A percentile compares a stretch with the other conserved stretches of the same genome.
phyloP scores from a whole-genome alignment of 2,113 vertebrate species.

The Picathartes gymnocephalus region DNA sequence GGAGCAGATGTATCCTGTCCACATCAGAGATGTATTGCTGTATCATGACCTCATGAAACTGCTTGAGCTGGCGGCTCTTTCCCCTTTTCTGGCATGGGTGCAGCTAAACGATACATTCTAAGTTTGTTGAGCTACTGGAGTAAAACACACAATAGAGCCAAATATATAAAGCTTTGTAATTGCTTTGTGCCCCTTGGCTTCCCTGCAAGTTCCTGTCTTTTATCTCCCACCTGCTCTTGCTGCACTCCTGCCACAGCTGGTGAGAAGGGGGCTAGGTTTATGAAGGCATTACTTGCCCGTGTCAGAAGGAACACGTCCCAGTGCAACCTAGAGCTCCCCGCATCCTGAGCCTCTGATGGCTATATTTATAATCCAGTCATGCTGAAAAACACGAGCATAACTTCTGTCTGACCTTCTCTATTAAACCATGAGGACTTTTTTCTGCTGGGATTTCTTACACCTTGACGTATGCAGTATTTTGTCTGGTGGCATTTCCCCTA shows the following conservation, averaged over 20 bases:
- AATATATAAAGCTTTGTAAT: not conserved
- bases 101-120: not conserved
- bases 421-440: not conserved
- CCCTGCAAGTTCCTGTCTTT: not conserved
- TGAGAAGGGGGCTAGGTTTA: not conserved
- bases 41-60: not conserved
- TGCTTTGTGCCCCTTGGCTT: not conserved
- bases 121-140: not conserved
- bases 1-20: not conserved
- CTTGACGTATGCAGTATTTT: not conserved
- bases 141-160: not conserved
- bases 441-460: not conserved
- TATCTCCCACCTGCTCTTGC: not conserved
- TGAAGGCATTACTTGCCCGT: not conserved
- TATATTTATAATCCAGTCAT: constrained; percentile 38
- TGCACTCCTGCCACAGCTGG: not conserved
- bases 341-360: not conserved
- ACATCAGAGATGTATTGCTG: not conserved
- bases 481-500: not conserved
- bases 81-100: not conserved
- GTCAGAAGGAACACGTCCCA: not conserved
- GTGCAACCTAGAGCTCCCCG: not conserved
- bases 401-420: not conserved
- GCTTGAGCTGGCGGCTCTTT: not conserved
- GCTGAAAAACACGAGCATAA: constrained; percentile 1